Percentiles rank a stretch among this genome's conserved stretches.
Conservation (phyloP, 2,888 invertebrate genomes). For the Mallateleia sp. region DNA sequence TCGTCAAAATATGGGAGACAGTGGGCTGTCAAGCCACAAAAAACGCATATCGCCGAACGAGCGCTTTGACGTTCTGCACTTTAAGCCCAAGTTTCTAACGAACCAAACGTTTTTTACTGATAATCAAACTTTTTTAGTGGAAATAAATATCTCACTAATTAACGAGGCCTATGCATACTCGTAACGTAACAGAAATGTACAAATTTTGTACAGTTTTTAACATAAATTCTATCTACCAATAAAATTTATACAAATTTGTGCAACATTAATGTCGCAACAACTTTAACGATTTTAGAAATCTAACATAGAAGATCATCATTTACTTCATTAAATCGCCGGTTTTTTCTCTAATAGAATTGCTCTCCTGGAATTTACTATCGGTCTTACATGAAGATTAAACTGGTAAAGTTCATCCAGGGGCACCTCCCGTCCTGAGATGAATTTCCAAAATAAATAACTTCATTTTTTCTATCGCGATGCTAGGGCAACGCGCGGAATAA, state of each 20-base stretch:
- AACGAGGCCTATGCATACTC: not conserved
- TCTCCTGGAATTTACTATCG: slow-evolving; percentile 26
- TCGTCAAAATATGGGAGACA: slow-evolving; percentile 74
- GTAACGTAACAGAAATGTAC: no score
- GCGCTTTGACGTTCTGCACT: slow-evolving; percentile 40
- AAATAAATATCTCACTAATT: not conserved
- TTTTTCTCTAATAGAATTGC: not conserved
- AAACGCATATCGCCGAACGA: slow-evolving; percentile 47
- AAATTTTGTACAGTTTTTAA: no score
- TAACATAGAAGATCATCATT: not conserved
- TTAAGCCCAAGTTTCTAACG: slow-evolving; percentile 49
- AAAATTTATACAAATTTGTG: no score
- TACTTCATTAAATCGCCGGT: not conserved
- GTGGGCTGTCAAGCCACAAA: slow-evolving; percentile 48
- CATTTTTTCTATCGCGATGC: slow-evolving; percentile 47
- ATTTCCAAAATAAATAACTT: slow-evolving; percentile 57
- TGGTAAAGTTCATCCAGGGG: slow-evolving; percentile 67
- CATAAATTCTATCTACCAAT: no score
- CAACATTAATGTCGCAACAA: not conserved
- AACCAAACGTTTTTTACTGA: slow-evolving; percentile 42
- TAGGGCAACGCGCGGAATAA: slow-evolving; percentile 50
- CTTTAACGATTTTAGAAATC: not conserved
- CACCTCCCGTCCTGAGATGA: slow-evolving; percentile 23
- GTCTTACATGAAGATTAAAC: slow-evolving; percentile 35
- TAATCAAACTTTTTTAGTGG: not conserved